Percentiles rank a stretch among this genome's conserved stretches.
Conservation (phyloP, 2,888 invertebrate genomes). For the Folsomia manolachei region DNA sequence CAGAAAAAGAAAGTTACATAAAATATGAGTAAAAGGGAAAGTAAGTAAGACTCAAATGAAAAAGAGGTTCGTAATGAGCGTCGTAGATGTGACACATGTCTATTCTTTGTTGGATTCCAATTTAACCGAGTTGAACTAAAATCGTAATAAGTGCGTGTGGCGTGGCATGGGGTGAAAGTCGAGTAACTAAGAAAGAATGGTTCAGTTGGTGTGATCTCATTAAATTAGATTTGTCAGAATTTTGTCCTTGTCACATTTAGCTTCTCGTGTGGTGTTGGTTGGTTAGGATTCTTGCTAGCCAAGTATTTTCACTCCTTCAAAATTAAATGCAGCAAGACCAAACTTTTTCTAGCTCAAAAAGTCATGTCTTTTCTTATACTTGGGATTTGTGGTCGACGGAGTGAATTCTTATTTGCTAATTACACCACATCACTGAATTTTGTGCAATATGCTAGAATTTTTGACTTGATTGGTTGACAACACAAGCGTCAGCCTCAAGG, state of each 20-base stretch:
- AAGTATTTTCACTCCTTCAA: too few relatives aligned
- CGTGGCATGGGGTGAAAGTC: background rate
- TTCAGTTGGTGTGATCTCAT: constrained; percentile 10
- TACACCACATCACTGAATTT: constrained; percentile 9
- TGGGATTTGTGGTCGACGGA: constrained; percentile 11
- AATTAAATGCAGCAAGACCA: background rate
- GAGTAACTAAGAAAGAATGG: background rate
- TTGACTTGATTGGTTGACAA: too few relatives aligned
- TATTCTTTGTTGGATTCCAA: constrained; percentile 4
- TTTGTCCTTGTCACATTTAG: background rate
- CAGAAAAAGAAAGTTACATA: background rate
- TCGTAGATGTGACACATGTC: background rate
- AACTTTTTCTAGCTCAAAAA: too few relatives aligned
- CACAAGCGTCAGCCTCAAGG: too few relatives aligned
- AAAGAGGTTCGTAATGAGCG: background rate
- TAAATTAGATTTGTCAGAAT: constrained; percentile 20
- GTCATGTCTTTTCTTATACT: too few relatives aligned
- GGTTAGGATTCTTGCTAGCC: background rate
- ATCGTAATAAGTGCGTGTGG: background rate
- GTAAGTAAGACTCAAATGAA: background rate
- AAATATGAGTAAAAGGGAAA: background rate
- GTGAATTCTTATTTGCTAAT: constrained; percentile 6
- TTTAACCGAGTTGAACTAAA: background rate
- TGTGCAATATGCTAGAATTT: background rate
- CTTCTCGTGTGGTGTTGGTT: too few relatives aligned